Conservation (phyloP, 2,797 vertebrate genomes). For the Sus cebifrons region DNA sequence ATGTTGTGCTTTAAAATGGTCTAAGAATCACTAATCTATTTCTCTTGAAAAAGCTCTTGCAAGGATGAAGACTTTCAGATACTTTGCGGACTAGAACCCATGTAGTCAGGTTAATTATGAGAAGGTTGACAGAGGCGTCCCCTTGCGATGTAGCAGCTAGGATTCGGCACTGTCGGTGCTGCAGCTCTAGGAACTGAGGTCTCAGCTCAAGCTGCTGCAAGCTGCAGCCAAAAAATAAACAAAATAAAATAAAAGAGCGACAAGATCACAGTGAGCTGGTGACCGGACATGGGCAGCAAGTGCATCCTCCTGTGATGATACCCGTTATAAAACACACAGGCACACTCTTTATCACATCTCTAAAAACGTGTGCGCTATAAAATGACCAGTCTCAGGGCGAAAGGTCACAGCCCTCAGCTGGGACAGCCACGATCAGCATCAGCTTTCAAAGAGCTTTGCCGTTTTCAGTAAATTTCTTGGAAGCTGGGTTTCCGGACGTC, state of each 20-base stretch:
- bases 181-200: too few relatives aligned
- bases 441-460: not conserved
- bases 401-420: not conserved
- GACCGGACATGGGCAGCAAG: not conserved
- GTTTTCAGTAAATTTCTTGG: not conserved
- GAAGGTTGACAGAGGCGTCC: not conserved
- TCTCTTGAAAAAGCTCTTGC: not conserved
- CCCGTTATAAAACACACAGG: not conserved
- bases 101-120: not conserved
- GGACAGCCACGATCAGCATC: not conserved
- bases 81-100: not conserved
- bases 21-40: not conserved
- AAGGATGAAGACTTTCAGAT: not conserved
- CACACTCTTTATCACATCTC: not conserved
- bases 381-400: not conserved
- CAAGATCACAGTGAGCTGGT: not conserved
- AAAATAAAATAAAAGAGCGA: not conserved
- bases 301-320: not conserved
- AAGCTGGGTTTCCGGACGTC: not conserved
- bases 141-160: too few relatives aligned
- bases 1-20: not conserved
- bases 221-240: too few relatives aligned
- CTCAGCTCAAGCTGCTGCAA: too few relatives aligned
- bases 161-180: too few relatives aligned
- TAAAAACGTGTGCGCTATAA: not conserved